Conservation (phyloP, 2,888 invertebrate species). For the Drosophila nr. perissopoda region DNA sequence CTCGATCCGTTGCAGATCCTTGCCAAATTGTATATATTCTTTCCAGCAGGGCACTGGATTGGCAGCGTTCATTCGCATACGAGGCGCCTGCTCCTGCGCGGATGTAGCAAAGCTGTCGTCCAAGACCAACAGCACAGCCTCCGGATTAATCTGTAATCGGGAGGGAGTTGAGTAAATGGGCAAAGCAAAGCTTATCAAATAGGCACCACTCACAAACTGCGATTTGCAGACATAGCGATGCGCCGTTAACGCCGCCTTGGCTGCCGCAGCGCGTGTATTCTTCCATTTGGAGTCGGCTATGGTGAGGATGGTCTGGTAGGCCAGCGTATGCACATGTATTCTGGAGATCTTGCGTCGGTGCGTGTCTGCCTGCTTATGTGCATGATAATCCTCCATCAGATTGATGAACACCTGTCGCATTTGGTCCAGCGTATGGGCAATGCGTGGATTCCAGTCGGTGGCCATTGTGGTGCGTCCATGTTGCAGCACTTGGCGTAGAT, state of each 20-base stretch:
- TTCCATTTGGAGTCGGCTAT: slow-evolving; percentile 90
- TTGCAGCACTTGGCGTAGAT: slow-evolving; percentile 89
- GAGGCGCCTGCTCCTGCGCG: slow-evolving; percentile 85
- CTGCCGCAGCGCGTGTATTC: slow-evolving; percentile 91
- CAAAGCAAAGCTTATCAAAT: not conserved
- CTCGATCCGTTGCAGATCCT: slow-evolving; percentile 57
- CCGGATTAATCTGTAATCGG: slow-evolving; percentile 82
- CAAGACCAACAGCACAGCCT: slow-evolving; percentile 87
- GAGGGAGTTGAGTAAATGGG: not conserved
- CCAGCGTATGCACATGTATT: slow-evolving; percentile 93
- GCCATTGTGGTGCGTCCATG: slow-evolving; percentile 90
- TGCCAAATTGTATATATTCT: slow-evolving; percentile 86
- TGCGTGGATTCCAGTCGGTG: slow-evolving; percentile 91
- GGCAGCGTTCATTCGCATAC: slow-evolving; percentile 89
- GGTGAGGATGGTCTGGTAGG: slow-evolving; percentile 93
- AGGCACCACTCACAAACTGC: slow-evolving; percentile 83
- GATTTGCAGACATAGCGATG: slow-evolving; percentile 93
- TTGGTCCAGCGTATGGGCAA: slow-evolving; percentile 92
- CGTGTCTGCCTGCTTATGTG: slow-evolving; percentile 39
- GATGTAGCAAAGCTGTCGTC: slow-evolving; percentile 94
- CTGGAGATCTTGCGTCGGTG: slow-evolving; percentile 88
- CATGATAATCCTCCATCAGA: slow-evolving; percentile 69
- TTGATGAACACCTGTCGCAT: slow-evolving; percentile 89
- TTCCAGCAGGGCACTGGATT: slow-evolving; percentile 94
- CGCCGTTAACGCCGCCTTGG: slow-evolving; percentile 93